Conservation (phyloP, 2,888 invertebrate species). For the Dorcus parallelipipedus region DNA sequence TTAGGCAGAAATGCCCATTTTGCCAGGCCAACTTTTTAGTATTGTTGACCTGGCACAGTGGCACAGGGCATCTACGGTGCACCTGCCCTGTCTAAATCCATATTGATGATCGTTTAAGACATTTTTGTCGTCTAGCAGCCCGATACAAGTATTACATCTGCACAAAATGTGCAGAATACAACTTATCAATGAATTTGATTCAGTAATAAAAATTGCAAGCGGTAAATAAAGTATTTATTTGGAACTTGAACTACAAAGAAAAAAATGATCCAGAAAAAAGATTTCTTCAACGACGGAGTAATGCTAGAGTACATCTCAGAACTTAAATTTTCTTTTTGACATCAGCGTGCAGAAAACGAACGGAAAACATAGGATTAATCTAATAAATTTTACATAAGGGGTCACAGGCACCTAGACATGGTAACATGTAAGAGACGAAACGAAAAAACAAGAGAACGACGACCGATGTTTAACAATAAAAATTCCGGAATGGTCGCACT, state of each 20-base stretch:
- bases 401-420: constrained; percentile 44
- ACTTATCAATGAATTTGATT: no score
- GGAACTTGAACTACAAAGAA: constrained; percentile 29
- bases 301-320: constrained; percentile 15
- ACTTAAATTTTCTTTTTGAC: constrained; percentile 21
- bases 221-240: constrained; percentile 28
- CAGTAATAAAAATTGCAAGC: not conserved
- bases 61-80: no score
- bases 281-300: constrained; percentile 16
- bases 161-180: no score
- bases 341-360: constrained; percentile 27
- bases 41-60: no score
- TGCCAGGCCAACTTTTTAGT: no score
- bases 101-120: no score
- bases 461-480: constrained; percentile 40
- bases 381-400: constrained; percentile 22
- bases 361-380: constrained; percentile 10
- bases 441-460: constrained; percentile 21
- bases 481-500: constrained; percentile 29
- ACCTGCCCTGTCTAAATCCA: no score
- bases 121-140: no score
- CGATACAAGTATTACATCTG: no score
- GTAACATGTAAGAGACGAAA: constrained; percentile 37
- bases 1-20: no score
- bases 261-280: constrained; percentile 25